Base-by-base conservation (phyloP, 2,797 vertebrate genomes). In the Acanthiza pusilla region DNA sequence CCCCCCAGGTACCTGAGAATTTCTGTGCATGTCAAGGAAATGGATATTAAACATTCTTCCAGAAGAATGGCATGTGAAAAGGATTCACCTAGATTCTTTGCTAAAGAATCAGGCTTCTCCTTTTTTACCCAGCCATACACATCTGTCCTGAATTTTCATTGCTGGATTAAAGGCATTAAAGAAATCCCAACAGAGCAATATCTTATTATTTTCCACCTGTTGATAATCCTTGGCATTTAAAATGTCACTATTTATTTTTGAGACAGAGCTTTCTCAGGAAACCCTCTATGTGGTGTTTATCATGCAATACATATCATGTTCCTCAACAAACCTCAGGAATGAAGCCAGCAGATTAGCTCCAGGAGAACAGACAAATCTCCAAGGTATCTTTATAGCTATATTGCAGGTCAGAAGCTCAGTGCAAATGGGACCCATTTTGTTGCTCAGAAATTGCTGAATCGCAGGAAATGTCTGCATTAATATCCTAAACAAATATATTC, bases 321-420 rank as follows among this genome's bases (percentile, higher is more conserved):
- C 88, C 70, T 97, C 91, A 93, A 88, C 62, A 89, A 97, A 95
- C 62, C 63, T 94, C 76, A 92, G 88, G 62, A 97, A 89, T 54
- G 88, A 77, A 92, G 85, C 77, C 82, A 97, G 91, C 68, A 94
- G 96, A 91, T 96, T 97, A 80, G 88, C 91, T 95, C 84, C 85
- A 80, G 91, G 75, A 81, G 96, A 97, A 93, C 93, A 95, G 42
- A 93, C 50, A 93, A 96, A 95, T 94, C 96, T 94, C 84, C 93
- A 63, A 79, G 81, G 94, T 93, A 70, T 95, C 66, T 89, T 94
- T 95, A 89, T 72, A 97, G 77, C 81, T 97, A 48, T 77, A 91
- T 48, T 94, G 91, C 68, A 97, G 94, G 93, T 97, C 96, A 96
- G 94, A 77, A 96, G 95, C 83, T 96, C 96, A 79, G 62, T 93